phyloP scores from a whole-genome alignment of 2,113 vertebrate genomes.

The Cochlearius cochlearius region DNA sequence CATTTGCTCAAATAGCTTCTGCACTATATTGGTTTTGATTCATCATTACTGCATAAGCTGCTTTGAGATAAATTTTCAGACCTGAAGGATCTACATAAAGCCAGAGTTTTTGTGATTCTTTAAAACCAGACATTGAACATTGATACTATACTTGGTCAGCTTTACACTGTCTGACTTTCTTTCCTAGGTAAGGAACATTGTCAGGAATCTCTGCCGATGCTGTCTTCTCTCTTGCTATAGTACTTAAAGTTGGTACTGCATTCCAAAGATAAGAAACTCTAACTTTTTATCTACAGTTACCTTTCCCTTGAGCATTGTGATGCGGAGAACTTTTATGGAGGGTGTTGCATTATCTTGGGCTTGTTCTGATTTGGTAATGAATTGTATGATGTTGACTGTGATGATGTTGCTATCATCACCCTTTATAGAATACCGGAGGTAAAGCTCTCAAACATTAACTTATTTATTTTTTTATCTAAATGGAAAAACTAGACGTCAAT shows the following conservation, averaged over 20 bases:
- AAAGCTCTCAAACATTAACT: neutral
- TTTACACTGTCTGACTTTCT: neutral
- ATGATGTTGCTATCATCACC: neutral
- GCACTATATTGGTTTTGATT: neutral
- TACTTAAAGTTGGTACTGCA: neutral
- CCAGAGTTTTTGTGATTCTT: neutral
- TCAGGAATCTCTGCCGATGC: neutral
- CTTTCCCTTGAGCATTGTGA: neutral
- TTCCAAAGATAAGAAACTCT: neutral
- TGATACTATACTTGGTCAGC: neutral
- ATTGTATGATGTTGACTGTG: neutral
- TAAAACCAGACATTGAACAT: neutral
- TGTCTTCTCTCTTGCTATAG: neutral
- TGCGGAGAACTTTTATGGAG: neutral
- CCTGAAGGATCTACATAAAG: neutral
- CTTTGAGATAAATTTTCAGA: neutral
- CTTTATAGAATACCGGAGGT: neutral
- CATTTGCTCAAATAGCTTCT: neutral
- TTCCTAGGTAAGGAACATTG: neutral
- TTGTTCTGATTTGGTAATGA: neutral
- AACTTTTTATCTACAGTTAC: neutral
- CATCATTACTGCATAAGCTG: neutral
- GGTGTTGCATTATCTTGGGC: accelerated
- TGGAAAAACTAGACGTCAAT: neutral
- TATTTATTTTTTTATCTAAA: neutral